Evolutionary conservation across 2,888 invertebrate genomes (phyloP).

Genomic region (Lithosia quadra): DNA sequence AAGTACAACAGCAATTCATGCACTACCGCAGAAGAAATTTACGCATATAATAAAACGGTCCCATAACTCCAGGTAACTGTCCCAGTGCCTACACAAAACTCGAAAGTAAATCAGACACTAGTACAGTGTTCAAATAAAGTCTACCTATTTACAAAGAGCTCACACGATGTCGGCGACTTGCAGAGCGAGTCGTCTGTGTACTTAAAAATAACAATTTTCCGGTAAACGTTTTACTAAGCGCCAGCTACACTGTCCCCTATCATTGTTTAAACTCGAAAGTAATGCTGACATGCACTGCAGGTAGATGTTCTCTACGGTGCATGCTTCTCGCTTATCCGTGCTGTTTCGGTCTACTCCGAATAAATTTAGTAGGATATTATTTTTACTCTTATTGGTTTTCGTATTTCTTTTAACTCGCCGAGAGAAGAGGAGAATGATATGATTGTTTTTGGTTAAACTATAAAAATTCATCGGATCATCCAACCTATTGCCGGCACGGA

Average conservation of each 20-base stretch:
- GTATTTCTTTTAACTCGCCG: not conserved
- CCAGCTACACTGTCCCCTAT: slow-evolving; percentile 50
- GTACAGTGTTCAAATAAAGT: slow-evolving; percentile 64
- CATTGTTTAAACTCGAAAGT: slow-evolving; percentile 48
- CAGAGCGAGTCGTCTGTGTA: slow-evolving; percentile 64
- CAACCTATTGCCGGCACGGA: too few species aligned
- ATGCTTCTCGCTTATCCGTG: slow-evolving; percentile 17
- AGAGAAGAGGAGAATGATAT: not conserved
- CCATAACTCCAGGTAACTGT: slow-evolving; percentile 54
- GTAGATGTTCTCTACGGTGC: slow-evolving; percentile 12
- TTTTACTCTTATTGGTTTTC: not conserved
- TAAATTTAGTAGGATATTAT: not conserved
- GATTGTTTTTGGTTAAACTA: too few species aligned
- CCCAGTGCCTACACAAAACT: slow-evolving; percentile 55
- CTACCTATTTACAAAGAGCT: slow-evolving; percentile 71
- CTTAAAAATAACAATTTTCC: slow-evolving; percentile 71
- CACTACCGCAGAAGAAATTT: slow-evolving; percentile 46
- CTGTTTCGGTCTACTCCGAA: not conserved
- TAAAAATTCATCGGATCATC: too few species aligned
- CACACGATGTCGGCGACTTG: slow-evolving; percentile 66
- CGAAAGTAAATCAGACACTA: slow-evolving; percentile 65
- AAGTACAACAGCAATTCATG: slow-evolving; percentile 28
- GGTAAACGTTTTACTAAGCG: slow-evolving; percentile 69
- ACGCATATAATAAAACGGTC: slow-evolving; percentile 55
- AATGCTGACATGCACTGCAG: slow-evolving; percentile 18